Percentiles rank a stretch among this genome's conserved stretches.
phyloP scores from a whole-genome alignment of 2,113 vertebrate species.

The Antennarius striatus region DNA sequence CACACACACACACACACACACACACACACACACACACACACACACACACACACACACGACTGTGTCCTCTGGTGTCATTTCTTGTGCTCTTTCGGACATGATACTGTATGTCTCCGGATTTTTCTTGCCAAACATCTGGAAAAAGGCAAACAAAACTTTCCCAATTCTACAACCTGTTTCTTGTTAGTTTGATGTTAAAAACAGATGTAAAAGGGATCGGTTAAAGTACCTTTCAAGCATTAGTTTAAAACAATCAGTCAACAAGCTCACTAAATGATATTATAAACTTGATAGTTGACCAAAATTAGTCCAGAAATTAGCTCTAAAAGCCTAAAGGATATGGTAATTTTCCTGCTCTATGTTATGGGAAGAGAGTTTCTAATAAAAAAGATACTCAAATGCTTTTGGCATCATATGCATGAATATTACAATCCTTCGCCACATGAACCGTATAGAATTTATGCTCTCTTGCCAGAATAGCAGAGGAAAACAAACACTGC shows the following conservation, averaged over 20 bases:
- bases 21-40: too few species aligned
- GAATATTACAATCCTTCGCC: constrained; percentile 20
- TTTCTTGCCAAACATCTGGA: constrained; percentile 47
- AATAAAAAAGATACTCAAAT: constrained; percentile 48
- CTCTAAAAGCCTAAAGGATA: constrained; percentile 26
- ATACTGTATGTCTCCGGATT: constrained; percentile 17
- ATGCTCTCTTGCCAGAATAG: constrained; percentile 43
- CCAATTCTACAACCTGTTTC: constrained; percentile 16
- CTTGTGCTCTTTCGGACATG: too few species aligned
- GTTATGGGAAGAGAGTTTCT: constrained; percentile 57
- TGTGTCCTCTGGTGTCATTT: too few species aligned
- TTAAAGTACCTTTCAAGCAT: constrained; percentile 6
- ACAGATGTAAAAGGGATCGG: constrained; percentile 23
- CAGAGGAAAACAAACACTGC: constrained; percentile 64
- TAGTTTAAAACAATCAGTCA: constrained; percentile 21
- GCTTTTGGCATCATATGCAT: constrained; percentile 19
- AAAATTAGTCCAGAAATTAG: constrained; percentile 23
- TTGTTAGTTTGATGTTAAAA: constrained; percentile 29
- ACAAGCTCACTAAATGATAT: constrained; percentile 12
- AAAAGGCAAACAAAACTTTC: constrained; percentile 18
- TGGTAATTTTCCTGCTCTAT: constrained; percentile 27
- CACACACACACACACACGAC: too few species aligned
- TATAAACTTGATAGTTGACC: background rate
- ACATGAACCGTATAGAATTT: constrained; percentile 42
- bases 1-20: too few species aligned